Evolutionary conservation across 2,888 invertebrate genomes (phyloP).

Genomic region (Conus canariensis): DNA sequence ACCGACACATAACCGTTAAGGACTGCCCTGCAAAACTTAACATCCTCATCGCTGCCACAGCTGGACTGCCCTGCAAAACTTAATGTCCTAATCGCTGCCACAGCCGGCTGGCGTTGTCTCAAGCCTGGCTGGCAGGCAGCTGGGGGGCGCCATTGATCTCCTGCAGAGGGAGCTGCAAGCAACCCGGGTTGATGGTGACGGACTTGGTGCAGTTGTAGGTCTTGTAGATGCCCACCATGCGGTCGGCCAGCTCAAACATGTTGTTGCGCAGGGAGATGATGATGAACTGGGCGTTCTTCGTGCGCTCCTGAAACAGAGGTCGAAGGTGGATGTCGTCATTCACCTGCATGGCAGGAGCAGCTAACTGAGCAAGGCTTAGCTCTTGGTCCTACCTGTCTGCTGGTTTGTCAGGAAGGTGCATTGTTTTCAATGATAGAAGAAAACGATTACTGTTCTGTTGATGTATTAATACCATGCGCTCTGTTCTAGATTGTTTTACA

Average conservation of each 20-base stretch:
- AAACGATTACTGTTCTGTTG: no score
- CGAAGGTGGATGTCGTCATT: background rate
- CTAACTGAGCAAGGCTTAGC: no score
- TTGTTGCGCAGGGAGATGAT: conserved; percentile 97
- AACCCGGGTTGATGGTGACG: conserved; percentile 83
- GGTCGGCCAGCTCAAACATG: conserved; percentile 97
- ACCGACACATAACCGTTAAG: no score
- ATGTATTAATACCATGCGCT: no score
- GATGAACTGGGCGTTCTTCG: conserved; percentile 98
- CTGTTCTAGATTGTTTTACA: no score
- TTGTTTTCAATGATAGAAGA: no score
- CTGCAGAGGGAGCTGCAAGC: conserved; percentile 52
- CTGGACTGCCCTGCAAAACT: no score
- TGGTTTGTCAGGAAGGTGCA: background rate
- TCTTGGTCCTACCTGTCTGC: background rate
- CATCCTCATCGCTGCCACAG: no score
- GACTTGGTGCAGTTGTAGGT: conserved; percentile 92
- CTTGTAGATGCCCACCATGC: conserved; percentile 97
- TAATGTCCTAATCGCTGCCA: background rate
- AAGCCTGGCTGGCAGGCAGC: conserved; percentile 28
- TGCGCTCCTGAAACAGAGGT: conserved; percentile 86
- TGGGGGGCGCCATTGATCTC: conserved; percentile 41
- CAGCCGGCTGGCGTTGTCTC: background rate
- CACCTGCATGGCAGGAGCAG: no score
- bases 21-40: no score